Conservation (phyloP, 2,888 invertebrate genomes). For the Caradrina kadenii region DNA sequence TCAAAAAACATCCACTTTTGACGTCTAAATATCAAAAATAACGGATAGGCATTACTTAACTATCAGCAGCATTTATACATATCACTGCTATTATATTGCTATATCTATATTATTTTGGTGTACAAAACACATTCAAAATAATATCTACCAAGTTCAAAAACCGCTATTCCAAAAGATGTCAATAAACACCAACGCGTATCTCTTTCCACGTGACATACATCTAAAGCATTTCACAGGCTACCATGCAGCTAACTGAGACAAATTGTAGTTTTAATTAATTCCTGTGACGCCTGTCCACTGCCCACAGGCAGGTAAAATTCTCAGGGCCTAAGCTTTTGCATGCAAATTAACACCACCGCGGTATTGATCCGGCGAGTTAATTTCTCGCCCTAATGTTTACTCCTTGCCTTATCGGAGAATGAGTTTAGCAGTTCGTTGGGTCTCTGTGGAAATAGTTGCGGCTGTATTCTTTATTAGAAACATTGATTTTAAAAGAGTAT, state of each 20-base stretch:
- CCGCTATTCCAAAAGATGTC: conserved; percentile 1
- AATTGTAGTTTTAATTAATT: conserved; percentile 79
- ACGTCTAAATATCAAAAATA: too few species aligned
- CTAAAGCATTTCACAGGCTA: conserved; percentile 62
- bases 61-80: too few species aligned
- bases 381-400: conserved; percentile 58
- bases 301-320: conserved; percentile 67
- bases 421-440: conserved; percentile 8
- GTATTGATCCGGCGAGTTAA: conserved; percentile 66
- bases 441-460: conserved; percentile 16
- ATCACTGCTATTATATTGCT: too few species aligned
- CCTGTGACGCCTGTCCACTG: conserved; percentile 65
- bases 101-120: too few species aligned
- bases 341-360: conserved; percentile 74
- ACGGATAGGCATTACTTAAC: too few species aligned
- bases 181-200: conserved; percentile 3
- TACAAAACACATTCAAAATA: too few species aligned
- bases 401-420: conserved; percentile 29
- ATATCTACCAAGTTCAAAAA: not conserved
- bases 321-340: conserved; percentile 72
- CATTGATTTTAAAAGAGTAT: too few species aligned
- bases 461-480: not conserved
- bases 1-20: too few species aligned
- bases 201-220: conserved; percentile 38
- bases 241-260: conserved; percentile 74